These are phyloP conservation scores for Dastarcus helophoroides DNA, from an alignment of 2,888 invertebrate genomes.

Conservation along the genomic window DNA sequence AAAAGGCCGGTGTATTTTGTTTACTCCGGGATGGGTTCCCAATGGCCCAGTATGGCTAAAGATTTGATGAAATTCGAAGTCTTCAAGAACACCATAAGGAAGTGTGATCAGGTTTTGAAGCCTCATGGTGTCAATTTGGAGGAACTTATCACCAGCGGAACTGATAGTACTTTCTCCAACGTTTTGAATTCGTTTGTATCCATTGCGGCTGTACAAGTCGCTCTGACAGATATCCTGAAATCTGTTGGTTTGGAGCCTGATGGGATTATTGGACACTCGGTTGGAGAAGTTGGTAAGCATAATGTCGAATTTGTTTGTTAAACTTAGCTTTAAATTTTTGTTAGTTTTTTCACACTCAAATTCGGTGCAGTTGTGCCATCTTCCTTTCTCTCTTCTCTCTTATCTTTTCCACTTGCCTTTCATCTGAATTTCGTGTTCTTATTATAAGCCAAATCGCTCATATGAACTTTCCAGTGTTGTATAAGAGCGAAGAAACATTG, in stretches of 20 bases:
- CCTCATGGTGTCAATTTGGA: constrained; percentile 76
- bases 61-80: constrained; percentile 70
- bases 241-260: constrained; percentile 72
- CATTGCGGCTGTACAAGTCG: constrained; percentile 94
- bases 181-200: constrained; percentile 84
- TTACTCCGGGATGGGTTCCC: constrained; percentile 97
- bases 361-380: too few species aligned
- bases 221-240: constrained; percentile 78
- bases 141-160: constrained; percentile 63
- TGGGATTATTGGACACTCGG: constrained; percentile 93
- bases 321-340: too few species aligned
- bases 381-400: too few species aligned
- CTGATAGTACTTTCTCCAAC: constrained; percentile 69
- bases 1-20: constrained; percentile 85
- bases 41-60: constrained; percentile 94
- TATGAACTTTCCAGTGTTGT: too few species aligned
- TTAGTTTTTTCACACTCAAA: too few species aligned
- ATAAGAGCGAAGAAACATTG: too few species aligned
- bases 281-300: constrained; percentile 64
- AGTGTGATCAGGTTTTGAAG: constrained; percentile 63
- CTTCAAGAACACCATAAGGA: constrained; percentile 68
- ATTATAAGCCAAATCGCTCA: too few species aligned
- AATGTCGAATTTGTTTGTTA: neutral
- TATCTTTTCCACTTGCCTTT: too few species aligned
- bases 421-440: too few species aligned